These are phyloP conservation scores for Amphimedon queenslandica DNA, from an alignment of 37 sponge, comb jelly and placozoan species.

Conservation along the genomic window DNA sequence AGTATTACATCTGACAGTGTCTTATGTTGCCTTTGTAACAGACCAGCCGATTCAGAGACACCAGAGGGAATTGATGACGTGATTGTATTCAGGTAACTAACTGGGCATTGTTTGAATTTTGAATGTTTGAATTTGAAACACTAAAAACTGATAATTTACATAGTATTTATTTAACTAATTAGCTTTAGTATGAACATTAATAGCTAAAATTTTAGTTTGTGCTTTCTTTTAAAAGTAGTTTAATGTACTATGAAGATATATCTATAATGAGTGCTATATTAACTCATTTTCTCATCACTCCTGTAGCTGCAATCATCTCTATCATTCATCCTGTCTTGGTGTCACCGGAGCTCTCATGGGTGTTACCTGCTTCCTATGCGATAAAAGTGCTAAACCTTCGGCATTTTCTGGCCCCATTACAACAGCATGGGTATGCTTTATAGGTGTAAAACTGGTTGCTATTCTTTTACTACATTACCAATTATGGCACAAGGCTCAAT, in stretches of 20 bases:
- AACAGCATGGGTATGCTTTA: too few relatives aligned
- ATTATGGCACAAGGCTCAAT: too few relatives aligned
- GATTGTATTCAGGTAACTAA: slow-evolving; percentile 61
- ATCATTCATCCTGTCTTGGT: slow-evolving; percentile 57
- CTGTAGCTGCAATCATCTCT: slow-evolving; percentile 64
- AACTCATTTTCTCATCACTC: background rate
- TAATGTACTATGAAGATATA: background rate
- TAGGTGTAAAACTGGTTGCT: too few relatives aligned
- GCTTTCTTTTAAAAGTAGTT: background rate
- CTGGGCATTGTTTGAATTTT: too few relatives aligned
- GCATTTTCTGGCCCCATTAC: too few relatives aligned
- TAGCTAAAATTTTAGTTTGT: too few relatives aligned
- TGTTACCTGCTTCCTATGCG: slow-evolving; percentile 33
- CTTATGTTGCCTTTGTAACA: slow-evolving; percentile 39
- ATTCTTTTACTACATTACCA: too few relatives aligned
- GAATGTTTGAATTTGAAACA: too few relatives aligned
- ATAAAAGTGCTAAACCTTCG: slow-evolving; percentile 20
- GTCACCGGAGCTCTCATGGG: background rate
- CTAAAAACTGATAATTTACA: too few relatives aligned
- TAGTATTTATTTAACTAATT: too few relatives aligned
- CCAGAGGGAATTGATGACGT: slow-evolving; percentile 56
- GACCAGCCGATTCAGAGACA: slow-evolving; percentile 17
- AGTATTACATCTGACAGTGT: slow-evolving; percentile 33
- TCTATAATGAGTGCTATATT: too few relatives aligned
- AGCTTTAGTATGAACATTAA: too few relatives aligned